Percentiles rank a stretch among this genome's conserved stretches.
Evolutionary conservation across 2,888 invertebrate species (phyloP).

Genomic region (Neria commutata): DNA sequence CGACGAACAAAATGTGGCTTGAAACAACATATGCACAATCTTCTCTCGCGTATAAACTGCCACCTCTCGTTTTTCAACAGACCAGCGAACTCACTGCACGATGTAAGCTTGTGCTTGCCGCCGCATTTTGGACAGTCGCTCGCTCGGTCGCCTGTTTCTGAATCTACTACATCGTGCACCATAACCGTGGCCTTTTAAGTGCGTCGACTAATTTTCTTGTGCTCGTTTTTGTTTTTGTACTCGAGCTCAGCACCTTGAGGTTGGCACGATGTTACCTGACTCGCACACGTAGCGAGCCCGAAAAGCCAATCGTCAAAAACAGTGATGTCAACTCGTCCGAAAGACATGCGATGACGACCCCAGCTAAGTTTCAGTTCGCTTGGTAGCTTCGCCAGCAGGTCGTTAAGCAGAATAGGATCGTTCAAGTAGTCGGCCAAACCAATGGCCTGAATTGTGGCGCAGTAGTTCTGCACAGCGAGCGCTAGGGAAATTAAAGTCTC

Average conservation of each 20-base stretch:
- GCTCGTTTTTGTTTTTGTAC: too few species aligned
- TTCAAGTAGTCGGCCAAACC: conserved; percentile 15
- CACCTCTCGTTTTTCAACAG: conserved; percentile 1
- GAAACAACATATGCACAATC: conserved; percentile 3
- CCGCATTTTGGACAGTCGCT: too few species aligned
- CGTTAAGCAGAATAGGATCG: conserved; percentile 24
- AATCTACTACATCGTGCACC: too few species aligned
- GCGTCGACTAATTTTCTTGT: too few species aligned
- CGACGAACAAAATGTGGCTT: conserved; percentile 6
- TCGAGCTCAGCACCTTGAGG: too few species aligned
- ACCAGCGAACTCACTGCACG: conserved; percentile 6
- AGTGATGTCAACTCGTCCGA: background rate
- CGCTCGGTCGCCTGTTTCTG: too few species aligned
- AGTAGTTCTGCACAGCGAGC: conserved; percentile 23
- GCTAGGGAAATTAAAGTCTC: conserved; percentile 16
- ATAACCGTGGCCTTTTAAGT: too few species aligned
- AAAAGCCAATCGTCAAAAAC: conserved; percentile 20
- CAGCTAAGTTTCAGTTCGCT: conserved; percentile 21
- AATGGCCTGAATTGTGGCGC: conserved; percentile 15
- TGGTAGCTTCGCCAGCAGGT: conserved; percentile 19
- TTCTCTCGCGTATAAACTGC: conserved; percentile 6
- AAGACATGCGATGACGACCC: conserved; percentile 11
- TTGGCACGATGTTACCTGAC: conserved; percentile 2
- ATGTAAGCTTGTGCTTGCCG: conserved; percentile 12
- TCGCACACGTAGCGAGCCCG: conserved; percentile 14